Conservation (phyloP, 1,140 invertebrate species). For the Drosophila quadrilineata region DNA sequence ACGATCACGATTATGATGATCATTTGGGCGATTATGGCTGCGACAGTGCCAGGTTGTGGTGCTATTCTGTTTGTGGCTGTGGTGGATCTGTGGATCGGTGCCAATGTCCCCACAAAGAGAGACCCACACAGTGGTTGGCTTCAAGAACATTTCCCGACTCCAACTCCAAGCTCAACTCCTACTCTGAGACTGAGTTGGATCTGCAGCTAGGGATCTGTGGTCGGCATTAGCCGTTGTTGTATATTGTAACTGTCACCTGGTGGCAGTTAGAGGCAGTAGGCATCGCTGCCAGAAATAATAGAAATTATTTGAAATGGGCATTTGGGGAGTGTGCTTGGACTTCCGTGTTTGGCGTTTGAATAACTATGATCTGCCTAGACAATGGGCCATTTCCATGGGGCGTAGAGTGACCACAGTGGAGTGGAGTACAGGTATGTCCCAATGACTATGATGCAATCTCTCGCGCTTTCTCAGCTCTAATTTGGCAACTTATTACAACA, state of each 20-base stretch:
- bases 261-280: conserved; percentile 70
- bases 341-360: conserved; percentile 49
- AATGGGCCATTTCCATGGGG: conserved; percentile 57
- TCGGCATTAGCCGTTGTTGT: conserved; percentile 50
- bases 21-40: conserved; percentile 56
- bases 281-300: conserved; percentile 73
- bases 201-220: conserved; percentile 5
- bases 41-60: conserved; percentile 30
- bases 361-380: conserved; percentile 25
- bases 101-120: conserved; percentile 55
- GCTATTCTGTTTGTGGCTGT: too few relatives aligned
- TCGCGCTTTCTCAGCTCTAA: conserved; percentile 38
- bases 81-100: too few relatives aligned
- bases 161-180: background rate
- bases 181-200: conserved; percentile 2
- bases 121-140: conserved; percentile 11
- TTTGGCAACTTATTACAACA: conserved; percentile 63
- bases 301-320: conserved; percentile 78
- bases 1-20: conserved; percentile 75
- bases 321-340: conserved; percentile 68
- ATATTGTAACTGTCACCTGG: conserved; percentile 76
- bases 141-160: conserved; percentile 22
- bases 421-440: conserved; percentile 14
- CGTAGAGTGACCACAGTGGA: background rate
- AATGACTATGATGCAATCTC: conserved; percentile 37